phyloP scores from a whole-genome alignment of 2,113 vertebrate species.

The Bothrops jararaca region DNA sequence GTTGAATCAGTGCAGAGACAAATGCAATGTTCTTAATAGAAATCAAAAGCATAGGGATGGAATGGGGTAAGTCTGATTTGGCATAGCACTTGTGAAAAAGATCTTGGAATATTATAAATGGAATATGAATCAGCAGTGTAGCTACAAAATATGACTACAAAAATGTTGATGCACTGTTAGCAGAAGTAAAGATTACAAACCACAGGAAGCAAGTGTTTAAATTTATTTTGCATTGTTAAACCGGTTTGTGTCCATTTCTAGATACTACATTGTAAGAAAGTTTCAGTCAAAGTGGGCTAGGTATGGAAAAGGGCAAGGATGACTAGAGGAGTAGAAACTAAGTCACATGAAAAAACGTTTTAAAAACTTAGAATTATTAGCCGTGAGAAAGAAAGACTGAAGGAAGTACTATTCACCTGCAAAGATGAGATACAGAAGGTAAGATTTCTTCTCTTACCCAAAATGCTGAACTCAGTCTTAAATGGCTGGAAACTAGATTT shows the following conservation, averaged over 20 bases:
- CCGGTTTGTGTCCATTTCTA: neutral
- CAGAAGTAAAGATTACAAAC: neutral
- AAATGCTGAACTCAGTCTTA: neutral
- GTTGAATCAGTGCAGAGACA: neutral
- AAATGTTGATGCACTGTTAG: neutral
- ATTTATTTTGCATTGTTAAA: neutral
- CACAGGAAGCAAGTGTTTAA: neutral
- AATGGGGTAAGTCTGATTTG: neutral
- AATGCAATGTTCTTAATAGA: neutral
- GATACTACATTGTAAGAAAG: neutral
- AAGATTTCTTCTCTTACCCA: neutral
- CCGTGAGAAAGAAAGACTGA: neutral
- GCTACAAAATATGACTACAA: neutral
- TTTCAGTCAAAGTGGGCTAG: neutral
- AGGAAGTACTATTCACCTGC: neutral
- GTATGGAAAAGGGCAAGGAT: neutral
- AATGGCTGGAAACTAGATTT: neutral
- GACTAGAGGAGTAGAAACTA: neutral
- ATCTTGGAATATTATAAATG: neutral
- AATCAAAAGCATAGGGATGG: neutral
- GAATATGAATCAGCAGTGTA: neutral
- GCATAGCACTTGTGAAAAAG: neutral
- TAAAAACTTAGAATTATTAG: neutral
- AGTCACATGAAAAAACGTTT: neutral
- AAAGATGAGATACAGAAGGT: neutral